Evolutionary conservation across 1,140 invertebrate species (phyloP).

Genomic region (Pogonomyrmex californicus): DNA sequence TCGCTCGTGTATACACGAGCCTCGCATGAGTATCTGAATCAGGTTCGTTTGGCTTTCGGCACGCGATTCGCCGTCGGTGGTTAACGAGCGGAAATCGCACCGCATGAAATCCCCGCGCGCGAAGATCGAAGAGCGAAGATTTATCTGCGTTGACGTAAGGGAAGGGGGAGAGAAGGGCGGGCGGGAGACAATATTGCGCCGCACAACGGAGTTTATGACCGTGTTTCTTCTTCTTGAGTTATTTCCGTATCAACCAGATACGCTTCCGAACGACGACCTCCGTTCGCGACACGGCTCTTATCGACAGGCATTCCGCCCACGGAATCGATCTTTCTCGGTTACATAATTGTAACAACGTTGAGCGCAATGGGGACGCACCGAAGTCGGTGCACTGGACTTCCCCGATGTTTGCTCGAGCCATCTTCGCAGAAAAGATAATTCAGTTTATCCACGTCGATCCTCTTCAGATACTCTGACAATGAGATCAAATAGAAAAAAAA

Average conservation of each 20-base stretch:
- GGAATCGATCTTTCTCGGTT: conserved; percentile 61
- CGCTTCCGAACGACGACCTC: conserved; percentile 81
- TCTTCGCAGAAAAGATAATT: neutral
- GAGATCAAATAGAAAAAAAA: neutral
- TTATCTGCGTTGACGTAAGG: conserved; percentile 54
- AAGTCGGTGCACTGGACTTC: neutral
- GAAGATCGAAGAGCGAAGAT: conserved; percentile 44
- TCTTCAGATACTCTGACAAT: neutral
- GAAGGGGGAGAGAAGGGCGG: neutral
- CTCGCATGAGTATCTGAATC: neutral
- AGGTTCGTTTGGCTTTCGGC: neutral
- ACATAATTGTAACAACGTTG: conserved; percentile 38
- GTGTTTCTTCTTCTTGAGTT: conserved; percentile 75
- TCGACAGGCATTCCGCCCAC: conserved; percentile 64
- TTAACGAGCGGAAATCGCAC: conserved; percentile 8
- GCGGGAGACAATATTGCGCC: conserved; percentile 69
- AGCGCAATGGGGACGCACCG: neutral
- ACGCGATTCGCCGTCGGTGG: neutral
- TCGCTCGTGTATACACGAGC: neutral
- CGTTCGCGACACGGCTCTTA: conserved; percentile 67
- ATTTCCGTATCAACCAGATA: conserved; percentile 81
- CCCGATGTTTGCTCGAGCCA: neutral
- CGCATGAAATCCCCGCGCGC: neutral
- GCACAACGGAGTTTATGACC: conserved; percentile 75
- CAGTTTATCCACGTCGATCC: neutral